Evolutionary conservation across 2,888 invertebrate species (phyloP), one percentile per base, ranked within the genome.

Genomic region (Harmothoe impar): DNA sequence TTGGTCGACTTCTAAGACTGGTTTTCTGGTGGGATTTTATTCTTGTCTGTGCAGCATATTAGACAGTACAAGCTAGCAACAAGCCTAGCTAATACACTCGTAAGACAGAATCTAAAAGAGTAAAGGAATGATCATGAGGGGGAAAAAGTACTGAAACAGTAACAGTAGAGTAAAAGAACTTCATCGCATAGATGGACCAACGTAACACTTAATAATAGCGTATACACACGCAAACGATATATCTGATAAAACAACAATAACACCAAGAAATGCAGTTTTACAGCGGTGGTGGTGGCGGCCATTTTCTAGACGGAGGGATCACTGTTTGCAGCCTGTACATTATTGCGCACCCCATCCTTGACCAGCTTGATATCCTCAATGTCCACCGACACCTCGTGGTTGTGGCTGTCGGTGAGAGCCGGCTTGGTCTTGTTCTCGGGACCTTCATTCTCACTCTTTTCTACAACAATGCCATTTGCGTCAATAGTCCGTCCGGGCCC

Each of bases 291-390:
- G 5, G 68, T 68, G 31, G 15, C 25, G 25, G 72, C 25, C 5
- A 29, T 29, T 3, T 3, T 72, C 25, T 72, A 72, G 7, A 72
- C 72, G 3, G 3, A 0, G 1, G 72, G 72, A 29, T 72, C 72
- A 29, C 62, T 43, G 43, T 62, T 62, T n/a, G 62, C 72, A 1
- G 72, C n/a, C 25, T 25, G 25, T 5, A 72, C 72, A 25, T 72
- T 72, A 29, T 72, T 72, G 1, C 72, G 1, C 29, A 72, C 84
- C 3, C 43, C 43, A 12, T 84, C 84, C 56, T 86, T 86, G 29
- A 86, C 29, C 31, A 29, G 5, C 29, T 86, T 86, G 86, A 86
- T 54, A 29, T 86, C 86, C 12, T 86, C 86, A 25, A 86, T 86
- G 17, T 86, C 86, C 25, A 86, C 86, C 0, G 29, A 52, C 31